phyloP scores from a whole-genome alignment of 1,140 invertebrate genomes.

The Panagrolaimus sp. region DNA sequence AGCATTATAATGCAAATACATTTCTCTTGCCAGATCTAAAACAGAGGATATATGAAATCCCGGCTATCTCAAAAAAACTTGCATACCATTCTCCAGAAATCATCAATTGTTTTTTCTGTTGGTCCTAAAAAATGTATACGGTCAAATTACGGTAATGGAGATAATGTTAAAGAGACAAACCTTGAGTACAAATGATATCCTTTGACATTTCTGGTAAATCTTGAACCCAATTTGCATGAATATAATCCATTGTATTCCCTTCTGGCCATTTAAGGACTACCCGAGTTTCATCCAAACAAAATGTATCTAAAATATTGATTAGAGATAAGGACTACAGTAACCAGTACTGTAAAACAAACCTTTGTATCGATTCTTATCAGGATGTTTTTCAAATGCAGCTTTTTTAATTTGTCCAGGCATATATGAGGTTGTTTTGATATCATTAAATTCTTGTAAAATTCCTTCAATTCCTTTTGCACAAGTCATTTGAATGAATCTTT shows the following conservation, averaged over 20 bases:
- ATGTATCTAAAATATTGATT: conserved; percentile 24
- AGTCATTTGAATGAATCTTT: conserved; percentile 23
- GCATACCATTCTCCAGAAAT: neutral
- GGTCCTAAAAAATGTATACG: neutral
- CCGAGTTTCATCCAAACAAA: conserved; percentile 38
- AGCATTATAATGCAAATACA: conserved; percentile 30
- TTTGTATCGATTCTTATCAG: conserved; percentile 44
- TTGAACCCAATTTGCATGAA: conserved; percentile 29
- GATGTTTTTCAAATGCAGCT: conserved; percentile 32
- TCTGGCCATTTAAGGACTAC: conserved; percentile 38
- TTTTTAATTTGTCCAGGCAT: conserved; percentile 29
- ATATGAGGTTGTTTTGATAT: conserved; percentile 26
- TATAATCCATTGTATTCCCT: neutral
- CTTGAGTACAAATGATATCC: conserved; percentile 19
- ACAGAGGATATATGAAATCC: neutral
- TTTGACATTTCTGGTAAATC: conserved; percentile 13
- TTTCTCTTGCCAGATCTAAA: conserved; percentile 21
- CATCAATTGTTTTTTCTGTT: neutral
- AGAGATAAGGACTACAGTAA: neutral
- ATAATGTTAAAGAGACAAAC: no score
- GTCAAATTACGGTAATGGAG: no score
- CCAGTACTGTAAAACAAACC: conserved; percentile 1
- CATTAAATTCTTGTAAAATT: conserved; percentile 37
- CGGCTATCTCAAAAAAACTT: neutral
- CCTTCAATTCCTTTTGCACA: conserved; percentile 31